Conservation (phyloP, 2,888 invertebrate genomes). For the Drosophila multiciliata region DNA sequence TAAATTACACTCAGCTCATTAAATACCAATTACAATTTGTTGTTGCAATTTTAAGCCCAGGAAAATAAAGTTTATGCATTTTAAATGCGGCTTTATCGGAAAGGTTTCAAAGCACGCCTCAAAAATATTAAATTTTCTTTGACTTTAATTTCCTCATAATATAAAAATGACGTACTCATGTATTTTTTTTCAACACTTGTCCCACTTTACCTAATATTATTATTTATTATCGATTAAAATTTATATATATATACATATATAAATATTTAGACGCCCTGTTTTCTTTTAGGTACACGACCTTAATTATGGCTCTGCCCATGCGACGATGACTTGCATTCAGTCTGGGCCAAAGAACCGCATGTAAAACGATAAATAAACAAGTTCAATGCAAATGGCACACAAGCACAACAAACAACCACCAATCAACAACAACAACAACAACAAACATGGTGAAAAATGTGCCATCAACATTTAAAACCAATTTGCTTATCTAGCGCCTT, state of each 20-base stretch:
- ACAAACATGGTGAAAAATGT: slow-evolving; percentile 39
- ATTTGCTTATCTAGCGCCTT: slow-evolving; percentile 63
- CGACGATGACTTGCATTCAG: slow-evolving; percentile 50
- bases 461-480: slow-evolving; percentile 56
- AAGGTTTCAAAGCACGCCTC: background rate
- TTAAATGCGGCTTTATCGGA: background rate
- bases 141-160: background rate
- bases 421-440: background rate
- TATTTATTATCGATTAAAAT: slow-evolving; percentile 29
- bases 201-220: slow-evolving; percentile 8
- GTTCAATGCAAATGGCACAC: slow-evolving; percentile 70
- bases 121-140: background rate
- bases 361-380: slow-evolving; percentile 51
- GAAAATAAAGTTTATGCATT: background rate
- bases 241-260: background rate
- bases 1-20: background rate
- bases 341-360: slow-evolving; percentile 10
- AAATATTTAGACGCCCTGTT: background rate
- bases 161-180: background rate
- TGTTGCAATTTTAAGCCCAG: background rate
- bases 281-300: slow-evolving; percentile 61
- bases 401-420: background rate
- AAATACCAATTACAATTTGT: background rate
- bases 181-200: background rate
- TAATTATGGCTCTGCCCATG: slow-evolving; percentile 60